A percentile compares a stretch with the other conserved stretches of the same genome.
Conservation (phyloP, 2,888 invertebrate genomes). For the Drosophila suboccidentalis region DNA sequence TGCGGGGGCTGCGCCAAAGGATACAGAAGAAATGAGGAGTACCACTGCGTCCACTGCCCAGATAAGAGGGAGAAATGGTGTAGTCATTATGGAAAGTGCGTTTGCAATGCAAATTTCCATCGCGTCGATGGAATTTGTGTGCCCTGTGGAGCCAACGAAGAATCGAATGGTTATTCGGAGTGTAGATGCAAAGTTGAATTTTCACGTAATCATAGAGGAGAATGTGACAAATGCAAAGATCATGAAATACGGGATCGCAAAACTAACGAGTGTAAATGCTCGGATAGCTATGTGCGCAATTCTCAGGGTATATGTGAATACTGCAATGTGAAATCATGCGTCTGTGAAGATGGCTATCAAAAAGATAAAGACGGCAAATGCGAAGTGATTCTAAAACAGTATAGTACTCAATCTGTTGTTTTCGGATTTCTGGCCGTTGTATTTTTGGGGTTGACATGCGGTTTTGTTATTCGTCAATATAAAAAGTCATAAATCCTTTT, state of each 20-base stretch:
- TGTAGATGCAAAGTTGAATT: no score
- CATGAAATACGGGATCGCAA: neutral
- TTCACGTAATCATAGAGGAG: no score
- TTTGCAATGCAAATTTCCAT: no score
- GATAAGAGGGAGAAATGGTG: no score
- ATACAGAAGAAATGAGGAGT: no score
- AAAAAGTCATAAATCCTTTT: neutral
- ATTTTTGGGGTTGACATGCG: neutral
- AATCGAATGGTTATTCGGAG: no score
- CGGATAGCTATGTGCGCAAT: neutral
- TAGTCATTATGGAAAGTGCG: no score
- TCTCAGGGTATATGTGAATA: neutral
- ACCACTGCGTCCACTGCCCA: no score
- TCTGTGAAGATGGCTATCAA: neutral
- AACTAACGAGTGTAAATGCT: neutral
- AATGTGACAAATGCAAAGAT: neutral
- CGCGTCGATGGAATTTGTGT: no score
- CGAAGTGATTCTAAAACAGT: neutral
- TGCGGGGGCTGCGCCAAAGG: no score
- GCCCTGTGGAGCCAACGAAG: no score
- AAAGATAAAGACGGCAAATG: neutral
- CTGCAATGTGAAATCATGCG: neutral
- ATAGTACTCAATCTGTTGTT: neutral
- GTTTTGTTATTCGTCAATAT: neutral
- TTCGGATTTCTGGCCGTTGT: neutral